Percentiles rank a stretch among this genome's conserved stretches.
phyloP scores from a whole-genome alignment of 2,888 invertebrate species.

The Rhagonycha lutea region DNA sequence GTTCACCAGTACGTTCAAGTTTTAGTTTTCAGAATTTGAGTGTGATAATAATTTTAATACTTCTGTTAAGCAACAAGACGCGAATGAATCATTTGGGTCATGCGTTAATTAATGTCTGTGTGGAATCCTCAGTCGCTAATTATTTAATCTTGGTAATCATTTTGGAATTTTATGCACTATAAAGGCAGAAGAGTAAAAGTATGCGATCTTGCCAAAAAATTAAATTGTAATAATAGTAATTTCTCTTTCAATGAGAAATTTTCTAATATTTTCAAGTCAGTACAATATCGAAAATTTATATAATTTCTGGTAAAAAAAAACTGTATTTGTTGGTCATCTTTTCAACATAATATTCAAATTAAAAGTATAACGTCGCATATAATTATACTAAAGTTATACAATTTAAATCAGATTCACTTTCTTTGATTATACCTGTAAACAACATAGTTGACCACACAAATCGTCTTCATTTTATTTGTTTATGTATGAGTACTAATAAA shows the following conservation, averaged over 20 bases:
- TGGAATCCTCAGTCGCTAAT: not conserved
- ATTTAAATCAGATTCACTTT: slow-evolving; percentile 14
- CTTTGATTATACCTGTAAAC: slow-evolving; percentile 3
- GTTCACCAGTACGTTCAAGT: not conserved
- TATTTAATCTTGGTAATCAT: not conserved
- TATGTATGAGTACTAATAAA: slow-evolving; percentile 1
- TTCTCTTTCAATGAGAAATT: not conserved
- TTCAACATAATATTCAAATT: not conserved
- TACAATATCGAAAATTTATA: not conserved
- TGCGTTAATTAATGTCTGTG: not conserved
- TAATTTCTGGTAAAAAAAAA: not conserved
- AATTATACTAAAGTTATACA: not conserved
- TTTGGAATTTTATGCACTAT: not conserved
- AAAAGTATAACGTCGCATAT: not conserved
- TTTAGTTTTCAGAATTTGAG: not conserved
- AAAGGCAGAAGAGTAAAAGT: not conserved
- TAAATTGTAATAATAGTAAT: not conserved
- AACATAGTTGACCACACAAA: slow-evolving; percentile 5
- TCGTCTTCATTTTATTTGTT: slow-evolving; percentile 1
- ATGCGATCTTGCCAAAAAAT: not conserved
- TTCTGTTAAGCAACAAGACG: not conserved
- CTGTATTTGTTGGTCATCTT: not conserved
- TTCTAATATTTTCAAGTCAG: not conserved
- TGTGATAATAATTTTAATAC: not conserved
- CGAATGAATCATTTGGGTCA: not conserved